Conservation (phyloP, 2,888 invertebrate species). For the Alviniconcha strummeri region DNA sequence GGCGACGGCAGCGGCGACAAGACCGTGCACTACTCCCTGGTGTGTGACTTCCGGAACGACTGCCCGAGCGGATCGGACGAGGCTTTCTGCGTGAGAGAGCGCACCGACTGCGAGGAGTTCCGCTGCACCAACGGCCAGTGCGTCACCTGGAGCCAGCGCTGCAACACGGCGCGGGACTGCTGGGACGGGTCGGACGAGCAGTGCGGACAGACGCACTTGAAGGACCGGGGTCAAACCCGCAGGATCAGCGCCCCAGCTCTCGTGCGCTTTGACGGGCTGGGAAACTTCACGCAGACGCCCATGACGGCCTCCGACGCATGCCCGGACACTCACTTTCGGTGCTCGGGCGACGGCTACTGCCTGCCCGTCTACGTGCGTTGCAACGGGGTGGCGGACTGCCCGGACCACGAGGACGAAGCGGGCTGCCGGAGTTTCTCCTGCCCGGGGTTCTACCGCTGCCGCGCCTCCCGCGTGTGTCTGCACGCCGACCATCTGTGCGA, state of each 20-base stretch:
- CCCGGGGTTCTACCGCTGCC: constrained; percentile 36
- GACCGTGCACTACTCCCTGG: constrained; percentile 8
- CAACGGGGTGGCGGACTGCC: constrained; percentile 30
- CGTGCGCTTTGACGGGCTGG: not conserved
- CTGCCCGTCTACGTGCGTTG: not conserved
- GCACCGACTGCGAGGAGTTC: constrained; percentile 49
- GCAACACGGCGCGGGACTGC: constrained; percentile 56
- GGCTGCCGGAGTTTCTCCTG: constrained; percentile 31
- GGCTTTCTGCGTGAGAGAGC: not conserved
- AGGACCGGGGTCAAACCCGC: not conserved
- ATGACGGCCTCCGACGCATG: not conserved
- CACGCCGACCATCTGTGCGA: constrained; percentile 35
- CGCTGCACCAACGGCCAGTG: constrained; percentile 54
- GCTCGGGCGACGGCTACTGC: not conserved
- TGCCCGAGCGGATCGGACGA: constrained; percentile 20
- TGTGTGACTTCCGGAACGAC: constrained; percentile 21
- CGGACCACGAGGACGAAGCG: constrained; percentile 33
- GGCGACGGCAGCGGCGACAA: not conserved
- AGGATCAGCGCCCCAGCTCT: not conserved
- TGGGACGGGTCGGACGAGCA: constrained; percentile 59
- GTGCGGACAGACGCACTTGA: not conserved
- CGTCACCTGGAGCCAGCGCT: constrained; percentile 49
- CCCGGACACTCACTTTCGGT: not conserved
- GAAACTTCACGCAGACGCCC: constrained; percentile 22
- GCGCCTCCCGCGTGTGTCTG: constrained; percentile 33